These are phyloP conservation scores for Synergus itoensis DNA, from an alignment of 2,888 invertebrate genomes.

Conservation along the genomic window DNA sequence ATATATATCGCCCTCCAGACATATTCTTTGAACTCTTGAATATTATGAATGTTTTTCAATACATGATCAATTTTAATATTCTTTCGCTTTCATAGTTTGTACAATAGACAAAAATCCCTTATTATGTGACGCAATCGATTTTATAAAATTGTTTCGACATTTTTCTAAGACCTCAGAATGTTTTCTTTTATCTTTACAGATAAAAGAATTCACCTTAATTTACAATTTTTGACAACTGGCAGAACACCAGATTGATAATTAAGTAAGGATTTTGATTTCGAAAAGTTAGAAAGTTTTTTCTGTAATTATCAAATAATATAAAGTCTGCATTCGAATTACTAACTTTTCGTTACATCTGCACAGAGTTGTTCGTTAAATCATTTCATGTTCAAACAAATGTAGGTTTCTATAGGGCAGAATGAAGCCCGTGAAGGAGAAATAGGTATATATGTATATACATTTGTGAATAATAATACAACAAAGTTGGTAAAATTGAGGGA, in stretches of 20 bases:
- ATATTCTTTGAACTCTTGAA: background rate
- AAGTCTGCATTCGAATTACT: background rate
- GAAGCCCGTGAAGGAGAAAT: background rate
- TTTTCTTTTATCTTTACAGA: too few relatives aligned
- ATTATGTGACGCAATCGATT: too few relatives aligned
- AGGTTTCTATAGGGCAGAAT: background rate
- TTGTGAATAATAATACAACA: background rate
- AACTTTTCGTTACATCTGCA: background rate
- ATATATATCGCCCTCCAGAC: background rate
- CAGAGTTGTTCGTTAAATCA: conserved; percentile 21
- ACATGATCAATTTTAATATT: too few relatives aligned
- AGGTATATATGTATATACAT: background rate
- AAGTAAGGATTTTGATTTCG: background rate
- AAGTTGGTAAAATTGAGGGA: background rate
- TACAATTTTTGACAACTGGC: background rate
- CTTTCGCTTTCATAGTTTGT: background rate
- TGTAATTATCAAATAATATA: background rate
- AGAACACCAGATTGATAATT: background rate
- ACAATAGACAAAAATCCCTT: too few relatives aligned
- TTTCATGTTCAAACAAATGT: conserved; percentile 9
- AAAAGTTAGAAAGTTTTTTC: background rate
- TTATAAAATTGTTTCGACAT: background rate
- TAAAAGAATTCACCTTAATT: background rate
- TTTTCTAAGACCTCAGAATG: too few relatives aligned
- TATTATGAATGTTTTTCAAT: background rate